These are phyloP conservation scores for Leiothrix lutea DNA, from an alignment of 2,113 vertebrate genomes.

Conservation along the genomic window DNA sequence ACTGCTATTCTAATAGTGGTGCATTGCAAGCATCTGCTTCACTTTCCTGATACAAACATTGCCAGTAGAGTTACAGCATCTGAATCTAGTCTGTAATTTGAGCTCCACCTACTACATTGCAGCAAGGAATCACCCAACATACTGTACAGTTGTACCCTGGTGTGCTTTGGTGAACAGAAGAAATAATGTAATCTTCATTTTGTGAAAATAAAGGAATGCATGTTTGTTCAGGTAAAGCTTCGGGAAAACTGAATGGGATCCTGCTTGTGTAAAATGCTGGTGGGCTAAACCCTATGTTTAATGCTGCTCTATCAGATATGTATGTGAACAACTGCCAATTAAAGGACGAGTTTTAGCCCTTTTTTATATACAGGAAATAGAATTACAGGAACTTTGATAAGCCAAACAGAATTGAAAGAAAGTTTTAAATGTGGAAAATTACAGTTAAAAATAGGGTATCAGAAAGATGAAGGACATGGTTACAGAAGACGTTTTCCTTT, in stretches of 20 bases:
- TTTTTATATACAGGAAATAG: constrained; percentile 16
- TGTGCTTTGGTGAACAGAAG: background rate
- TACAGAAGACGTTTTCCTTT: background rate
- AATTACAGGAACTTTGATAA: background rate
- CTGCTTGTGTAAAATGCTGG: background rate
- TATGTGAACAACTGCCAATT: background rate
- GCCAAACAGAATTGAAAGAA: background rate
- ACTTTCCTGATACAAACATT: background rate
- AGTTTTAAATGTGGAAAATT: background rate
- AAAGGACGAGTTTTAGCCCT: background rate
- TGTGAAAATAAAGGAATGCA: background rate
- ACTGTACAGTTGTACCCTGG: background rate
- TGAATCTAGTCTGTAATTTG: background rate
- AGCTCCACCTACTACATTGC: constrained; percentile 42
- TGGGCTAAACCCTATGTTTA: background rate
- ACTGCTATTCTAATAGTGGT: background rate
- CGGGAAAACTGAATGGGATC: background rate
- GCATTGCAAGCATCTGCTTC: constrained; percentile 6
- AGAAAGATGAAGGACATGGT: background rate
- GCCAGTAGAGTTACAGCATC: background rate
- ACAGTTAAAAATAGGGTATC: background rate
- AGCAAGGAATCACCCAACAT: constrained; percentile 6
- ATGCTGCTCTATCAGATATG: background rate
- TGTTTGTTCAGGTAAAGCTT: background rate
- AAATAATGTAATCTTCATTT: background rate